Percentiles rank a stretch among this genome's conserved stretches.
These are phyloP conservation scores for Heterotis niloticus DNA, from an alignment of 2,113 vertebrate species.

Conservation along the genomic window DNA sequence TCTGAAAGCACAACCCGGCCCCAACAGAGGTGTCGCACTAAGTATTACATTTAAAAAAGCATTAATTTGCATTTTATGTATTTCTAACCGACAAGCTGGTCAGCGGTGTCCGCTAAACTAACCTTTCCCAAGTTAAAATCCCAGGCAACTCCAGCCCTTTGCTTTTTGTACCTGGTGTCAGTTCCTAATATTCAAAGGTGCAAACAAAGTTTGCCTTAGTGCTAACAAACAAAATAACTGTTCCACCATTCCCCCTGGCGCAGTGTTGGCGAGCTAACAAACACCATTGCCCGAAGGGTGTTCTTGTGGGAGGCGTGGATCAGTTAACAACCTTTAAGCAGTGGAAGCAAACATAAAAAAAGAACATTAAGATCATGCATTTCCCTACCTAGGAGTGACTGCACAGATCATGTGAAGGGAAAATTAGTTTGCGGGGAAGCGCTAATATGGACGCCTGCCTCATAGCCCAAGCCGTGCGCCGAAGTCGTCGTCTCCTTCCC, in stretches of 20 bases:
- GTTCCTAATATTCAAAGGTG: constrained; percentile 58
- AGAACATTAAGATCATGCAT: too few relatives aligned
- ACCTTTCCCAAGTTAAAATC: constrained; percentile 42
- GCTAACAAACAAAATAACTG: constrained; percentile 33
- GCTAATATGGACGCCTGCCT: constrained; percentile 71
- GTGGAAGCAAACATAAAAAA: not conserved
- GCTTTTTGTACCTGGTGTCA: constrained; percentile 44
- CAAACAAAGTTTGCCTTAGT: constrained; percentile 53
- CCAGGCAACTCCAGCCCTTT: constrained; percentile 38
- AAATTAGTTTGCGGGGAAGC: constrained; percentile 64
- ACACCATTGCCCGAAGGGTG: constrained; percentile 58
- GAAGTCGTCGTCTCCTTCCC: constrained; percentile 47
- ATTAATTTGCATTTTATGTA: too few relatives aligned
- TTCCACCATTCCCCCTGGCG: constrained; percentile 49
- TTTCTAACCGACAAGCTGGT: not conserved
- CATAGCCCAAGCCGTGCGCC: constrained; percentile 63
- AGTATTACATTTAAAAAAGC: too few relatives aligned
- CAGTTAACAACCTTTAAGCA: constrained; percentile 59
- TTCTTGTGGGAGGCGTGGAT: constrained; percentile 64
- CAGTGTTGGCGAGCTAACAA: constrained; percentile 63
- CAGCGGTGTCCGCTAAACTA: constrained; percentile 45
- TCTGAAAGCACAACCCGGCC: not conserved
- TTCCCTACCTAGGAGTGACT: constrained; percentile 50
- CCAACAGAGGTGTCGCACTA: not conserved
- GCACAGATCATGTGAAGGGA: constrained; percentile 53